Percentiles rank a stretch among this genome's conserved stretches.
Conservation (phyloP, 2,888 invertebrate species). For the Nomada flava region DNA sequence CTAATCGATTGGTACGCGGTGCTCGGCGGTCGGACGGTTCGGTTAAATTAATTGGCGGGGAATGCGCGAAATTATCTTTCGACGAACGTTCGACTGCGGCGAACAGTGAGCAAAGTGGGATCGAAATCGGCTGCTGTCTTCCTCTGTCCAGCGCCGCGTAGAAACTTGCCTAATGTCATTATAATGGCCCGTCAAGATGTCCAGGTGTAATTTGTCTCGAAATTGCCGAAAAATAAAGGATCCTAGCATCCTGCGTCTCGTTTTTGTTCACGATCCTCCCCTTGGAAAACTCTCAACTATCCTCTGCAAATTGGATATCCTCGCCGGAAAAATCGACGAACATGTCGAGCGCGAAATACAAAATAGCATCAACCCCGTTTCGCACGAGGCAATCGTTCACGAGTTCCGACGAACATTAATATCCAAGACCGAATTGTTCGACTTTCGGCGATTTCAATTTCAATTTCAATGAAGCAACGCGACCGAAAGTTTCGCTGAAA, state of each 20-base stretch:
- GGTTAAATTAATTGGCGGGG: too few species aligned
- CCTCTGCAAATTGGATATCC: too few species aligned
- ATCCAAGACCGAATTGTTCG: not conserved
- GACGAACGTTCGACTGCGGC: not conserved
- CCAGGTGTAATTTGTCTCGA: slow-evolving; percentile 70
- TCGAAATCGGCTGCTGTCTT: slow-evolving; percentile 36
- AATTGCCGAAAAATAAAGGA: slow-evolving; percentile 74
- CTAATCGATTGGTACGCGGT: too few species aligned
- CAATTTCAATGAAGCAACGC: slow-evolving; percentile 5
- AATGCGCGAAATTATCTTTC: not conserved
- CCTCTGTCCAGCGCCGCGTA: slow-evolving; percentile 45
- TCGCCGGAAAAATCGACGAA: too few species aligned
- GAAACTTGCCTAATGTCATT: slow-evolving; percentile 74
- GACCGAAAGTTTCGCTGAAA: slow-evolving; percentile 8
- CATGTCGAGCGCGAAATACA: too few species aligned
- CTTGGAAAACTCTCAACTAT: too few species aligned
- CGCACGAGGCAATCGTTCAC: too few species aligned
- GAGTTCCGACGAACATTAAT: not conserved
- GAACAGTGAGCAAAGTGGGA: slow-evolving; percentile 33
- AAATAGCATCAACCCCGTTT: not conserved
- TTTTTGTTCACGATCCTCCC: too few species aligned
- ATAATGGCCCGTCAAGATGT: slow-evolving; percentile 73
- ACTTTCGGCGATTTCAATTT: not conserved
- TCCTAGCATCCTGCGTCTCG: slow-evolving; percentile 40
- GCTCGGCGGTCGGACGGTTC: too few species aligned